Evolutionary conservation across 2,797 vertebrate species (phyloP), one percentile per base, ranked within the genome.

Genomic region (Cyprinella venusta): DNA sequence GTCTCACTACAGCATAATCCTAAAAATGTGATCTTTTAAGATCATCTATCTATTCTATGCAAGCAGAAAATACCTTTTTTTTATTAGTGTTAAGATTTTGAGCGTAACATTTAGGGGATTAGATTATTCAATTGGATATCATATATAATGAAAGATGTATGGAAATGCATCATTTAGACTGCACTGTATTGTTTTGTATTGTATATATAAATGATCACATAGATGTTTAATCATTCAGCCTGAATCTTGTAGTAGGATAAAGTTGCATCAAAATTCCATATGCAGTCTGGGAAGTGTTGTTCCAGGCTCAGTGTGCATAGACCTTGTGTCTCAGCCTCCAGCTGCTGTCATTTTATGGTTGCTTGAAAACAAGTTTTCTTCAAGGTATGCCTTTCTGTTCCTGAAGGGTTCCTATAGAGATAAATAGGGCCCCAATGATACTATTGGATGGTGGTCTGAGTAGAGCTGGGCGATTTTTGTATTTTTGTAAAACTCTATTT

Each of bases 361-460:
- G 74, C 71, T 33, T 68, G 70, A 86, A 81, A 79, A 65, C 56
- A 63, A 54, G 71, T 13, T 48, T 50, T 30, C 80, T 69, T 84
- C 69, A 69, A 48, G 83, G 56, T 75, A 72, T 56, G 36, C 61
- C 76, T 85, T 84, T 86, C 83, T 86, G 74, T 87, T 85, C 84
- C 79, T 75, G 64, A 76, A 82, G 77, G 80, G 78, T 63, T 83
- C 82, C 86, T 45, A 52, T 63, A 69, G 85, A 80, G 86, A 89
- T 76, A 74, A 88, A 88, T 79, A 83, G 85, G 86, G 65, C 87
- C 83, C 79, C 33, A 59, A 76, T 86, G 85, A 90, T 86, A 83
- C 63, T 77, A 86, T 83, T 89, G 77, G 74, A 87, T 86, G 84
- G 85, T 84, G 83, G 86, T 85, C 83, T 81, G 71, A 88, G 80